phyloP scores from a whole-genome alignment of 2,797 vertebrate genomes.

The Tragelaphus oryx region DNA sequence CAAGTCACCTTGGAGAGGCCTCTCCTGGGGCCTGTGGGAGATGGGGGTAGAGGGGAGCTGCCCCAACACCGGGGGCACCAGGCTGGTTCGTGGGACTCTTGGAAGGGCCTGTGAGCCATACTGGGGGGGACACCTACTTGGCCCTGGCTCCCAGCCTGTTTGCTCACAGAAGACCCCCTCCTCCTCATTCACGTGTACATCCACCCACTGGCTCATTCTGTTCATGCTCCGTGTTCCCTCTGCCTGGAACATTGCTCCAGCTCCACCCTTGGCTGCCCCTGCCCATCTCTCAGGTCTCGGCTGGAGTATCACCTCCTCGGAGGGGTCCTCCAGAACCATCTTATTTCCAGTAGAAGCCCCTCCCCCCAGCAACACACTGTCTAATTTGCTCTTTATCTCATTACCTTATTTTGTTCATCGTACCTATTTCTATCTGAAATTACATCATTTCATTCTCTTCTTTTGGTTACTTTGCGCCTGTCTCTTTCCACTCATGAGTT shows the following conservation, averaged over 20 bases:
- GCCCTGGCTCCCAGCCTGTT: not conserved
- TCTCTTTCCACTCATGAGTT: accelerated
- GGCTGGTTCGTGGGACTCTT: not conserved
- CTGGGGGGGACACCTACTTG: accelerated
- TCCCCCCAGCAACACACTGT: no score
- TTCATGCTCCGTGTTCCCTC: not conserved
- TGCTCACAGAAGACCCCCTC: no score
- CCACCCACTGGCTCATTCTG: not conserved
- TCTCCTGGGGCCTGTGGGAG: accelerated
- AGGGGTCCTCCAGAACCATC: not conserved
- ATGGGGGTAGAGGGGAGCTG: accelerated
- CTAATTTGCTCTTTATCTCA: not conserved
- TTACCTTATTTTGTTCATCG: not conserved
- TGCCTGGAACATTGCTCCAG: not conserved
- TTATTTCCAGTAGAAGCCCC: not conserved
- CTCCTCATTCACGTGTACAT: accelerated
- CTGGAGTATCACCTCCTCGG: not conserved
- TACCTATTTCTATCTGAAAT: not conserved
- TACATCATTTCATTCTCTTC: not conserved
- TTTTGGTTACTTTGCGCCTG: no score
- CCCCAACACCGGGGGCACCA: no score
- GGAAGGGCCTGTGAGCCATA: not conserved
- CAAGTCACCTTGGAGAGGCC: not conserved
- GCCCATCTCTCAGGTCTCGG: not conserved
- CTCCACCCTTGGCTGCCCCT: not conserved